Percentiles rank a stretch among this genome's conserved stretches.
phyloP scores from a whole-genome alignment of 2,888 invertebrate genomes.

The Synanthedon myopaeformis region DNA sequence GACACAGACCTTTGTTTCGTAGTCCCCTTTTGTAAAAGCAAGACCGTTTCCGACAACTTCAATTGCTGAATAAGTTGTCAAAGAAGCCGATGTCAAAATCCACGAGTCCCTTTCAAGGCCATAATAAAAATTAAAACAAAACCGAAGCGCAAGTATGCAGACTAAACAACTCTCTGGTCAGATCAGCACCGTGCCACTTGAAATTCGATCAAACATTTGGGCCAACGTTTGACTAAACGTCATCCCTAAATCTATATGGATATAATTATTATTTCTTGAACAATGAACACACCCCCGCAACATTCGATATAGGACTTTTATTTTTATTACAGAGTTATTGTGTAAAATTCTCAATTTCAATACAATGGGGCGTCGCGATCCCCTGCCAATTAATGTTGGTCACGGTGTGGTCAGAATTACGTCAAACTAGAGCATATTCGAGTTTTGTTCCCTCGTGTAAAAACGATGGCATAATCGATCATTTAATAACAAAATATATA shows the following conservation, averaged over 20 bases:
- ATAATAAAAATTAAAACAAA: neutral
- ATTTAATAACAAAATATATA: neutral
- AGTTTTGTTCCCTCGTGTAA: conserved; percentile 25
- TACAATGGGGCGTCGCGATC: conserved; percentile 36
- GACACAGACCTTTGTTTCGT: neutral
- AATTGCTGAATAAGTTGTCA: conserved; percentile 45
- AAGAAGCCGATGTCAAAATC: conserved; percentile 45
- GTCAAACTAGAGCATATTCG: conserved; percentile 48
- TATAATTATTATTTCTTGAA: conserved; percentile 12
- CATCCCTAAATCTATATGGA: neutral
- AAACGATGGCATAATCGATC: conserved; percentile 31
- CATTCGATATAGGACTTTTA: conserved; percentile 37
- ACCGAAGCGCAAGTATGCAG: neutral
- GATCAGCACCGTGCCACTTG: too few relatives aligned
- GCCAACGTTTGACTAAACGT: neutral
- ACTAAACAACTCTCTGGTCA: too few relatives aligned
- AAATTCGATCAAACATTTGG: neutral
- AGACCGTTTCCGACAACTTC: conserved; percentile 62
- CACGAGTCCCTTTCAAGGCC: neutral
- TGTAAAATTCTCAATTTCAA: conserved; percentile 48
- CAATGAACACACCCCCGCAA: conserved; percentile 48
- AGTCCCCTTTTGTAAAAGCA: conserved; percentile 28
- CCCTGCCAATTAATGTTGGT: conserved; percentile 67
- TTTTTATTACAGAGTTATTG: conserved; percentile 49
- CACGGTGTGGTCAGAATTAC: conserved; percentile 60